Base-by-base conservation (phyloP, 2,888 invertebrate species). In the Drosophila planitibia region DNA sequence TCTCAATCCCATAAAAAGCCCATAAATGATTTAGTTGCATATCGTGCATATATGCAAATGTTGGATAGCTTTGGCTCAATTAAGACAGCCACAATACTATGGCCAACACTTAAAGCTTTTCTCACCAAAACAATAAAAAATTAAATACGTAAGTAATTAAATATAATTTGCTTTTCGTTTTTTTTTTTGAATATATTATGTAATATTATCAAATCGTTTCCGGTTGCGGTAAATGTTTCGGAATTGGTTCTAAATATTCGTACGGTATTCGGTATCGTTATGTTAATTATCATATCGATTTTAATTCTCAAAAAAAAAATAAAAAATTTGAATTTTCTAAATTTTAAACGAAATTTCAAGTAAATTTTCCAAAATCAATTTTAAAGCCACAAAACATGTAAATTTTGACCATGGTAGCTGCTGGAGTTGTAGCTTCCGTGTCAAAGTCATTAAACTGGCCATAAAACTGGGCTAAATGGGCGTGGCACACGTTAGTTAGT, bases 391-490 rank as follows among this genome's bases (percentile, higher is more conserved):
- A n/a, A 30, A 30, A 30, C 4, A 30, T 53, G 22, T 10, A 3
- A 19, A 2, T 22, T 66, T 32, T 10, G 37, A 25, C 37, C 54
- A 49, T 19, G 16, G 35, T 65, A 16, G 10, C 32, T n/a, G 54
- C 49, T 53, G 37, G 22, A 25, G 57, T 33, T 58, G 41, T 53
- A 58, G 79, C 76, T 76, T 65, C 75, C 78, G 60, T 54, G 58
- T 44, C 54, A 35, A 65, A 49, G 28, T 14, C 73, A 72, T 64
- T 77, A 57, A 63, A 67, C 51, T 63, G 41, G 4, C 58, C 62
- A 69, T 77, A 41, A 77, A 77, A 57, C 41, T 61, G 59, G 57
- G 63, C 76, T 44, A 64, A 58, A 61, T 74, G 47, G 76, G 74
- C 79, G 74, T 74, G 76, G 57, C 79, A 62, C 47, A 28, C 47